Percentiles rank a stretch among this genome's conserved stretches.
These are phyloP conservation scores for Oreotrochilus melanogaster DNA, from an alignment of 2,113 vertebrate genomes.

Conservation along the genomic window DNA sequence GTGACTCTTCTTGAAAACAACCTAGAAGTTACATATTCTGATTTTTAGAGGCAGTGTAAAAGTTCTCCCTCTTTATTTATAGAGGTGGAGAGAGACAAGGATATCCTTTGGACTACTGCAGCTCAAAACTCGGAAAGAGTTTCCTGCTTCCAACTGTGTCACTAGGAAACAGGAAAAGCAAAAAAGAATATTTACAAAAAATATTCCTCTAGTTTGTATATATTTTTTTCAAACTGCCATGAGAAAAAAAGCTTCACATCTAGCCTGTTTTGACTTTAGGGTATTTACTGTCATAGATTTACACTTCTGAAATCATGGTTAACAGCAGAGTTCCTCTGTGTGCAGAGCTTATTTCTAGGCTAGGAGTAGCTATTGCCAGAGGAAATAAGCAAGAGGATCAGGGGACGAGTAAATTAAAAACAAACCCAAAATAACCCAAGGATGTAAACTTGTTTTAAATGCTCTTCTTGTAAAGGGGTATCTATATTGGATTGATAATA, in stretches of 20 bases:
- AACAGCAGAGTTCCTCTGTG: constrained; percentile 20
- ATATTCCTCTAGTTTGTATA: not conserved
- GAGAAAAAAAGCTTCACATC: not conserved
- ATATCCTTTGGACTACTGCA: constrained; percentile 72
- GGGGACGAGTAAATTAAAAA: constrained; percentile 58
- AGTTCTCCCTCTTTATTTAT: constrained; percentile 70
- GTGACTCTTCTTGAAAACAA: not conserved
- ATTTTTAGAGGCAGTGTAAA: constrained; percentile 49
- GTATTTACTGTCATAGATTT: constrained; percentile 40
- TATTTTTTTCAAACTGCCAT: constrained; percentile 1
- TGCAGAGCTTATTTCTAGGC: not conserved
- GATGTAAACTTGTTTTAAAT: constrained; percentile 28
- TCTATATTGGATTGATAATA: constrained; percentile 34
- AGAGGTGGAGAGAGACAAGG: constrained; percentile 74
- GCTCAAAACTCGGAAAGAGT: constrained; percentile 53
- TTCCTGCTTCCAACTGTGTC: constrained; percentile 76
- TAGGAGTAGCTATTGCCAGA: constrained; percentile 45
- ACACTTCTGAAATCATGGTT: constrained; percentile 35
- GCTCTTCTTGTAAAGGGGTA: not conserved
- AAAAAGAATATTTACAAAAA: constrained; percentile 60
- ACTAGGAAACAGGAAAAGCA: constrained; percentile 74
- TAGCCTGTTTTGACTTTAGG: constrained; percentile 6
- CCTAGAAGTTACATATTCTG: not conserved
- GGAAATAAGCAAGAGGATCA: constrained; percentile 56
- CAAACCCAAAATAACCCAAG: constrained; percentile 65